Evolutionary conservation across 2,888 invertebrate species (phyloP), one percentile per base, ranked within the genome.

Genomic region (Xestia sexstrigata): DNA sequence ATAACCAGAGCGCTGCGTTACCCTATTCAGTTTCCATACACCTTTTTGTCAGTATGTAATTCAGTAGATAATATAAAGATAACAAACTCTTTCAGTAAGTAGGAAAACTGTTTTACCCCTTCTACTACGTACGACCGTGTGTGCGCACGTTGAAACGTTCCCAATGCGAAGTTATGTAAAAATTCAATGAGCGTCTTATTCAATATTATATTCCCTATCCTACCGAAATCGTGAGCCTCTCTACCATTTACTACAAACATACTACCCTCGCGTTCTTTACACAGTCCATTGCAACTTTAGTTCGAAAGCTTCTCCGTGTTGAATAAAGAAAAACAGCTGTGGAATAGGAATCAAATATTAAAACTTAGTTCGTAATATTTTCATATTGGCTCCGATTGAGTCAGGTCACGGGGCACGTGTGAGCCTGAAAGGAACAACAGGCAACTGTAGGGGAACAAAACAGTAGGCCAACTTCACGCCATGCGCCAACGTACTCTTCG

Each of bases 361-460:
- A 69, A 52, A 45, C 62, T 70, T 62, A 8, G 42, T 49, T 49
- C n/a, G 13, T 58, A 4, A 52, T 70, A 67, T 75, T 71, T 82
- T 70, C 63, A 73, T 73, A 68, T 62, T 65, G 13, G 35, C 9
- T 62, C 35, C 60, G 66, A 77, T 81, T 75, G 73, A 79, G 70
- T 78, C 78, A 77, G 85, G 73, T 75, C 74, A 55, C 70, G 58
- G 49, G 74, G 52, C 71, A 55, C 74, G 67, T 65, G 63, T 71
- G 70, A 70, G 42, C 62, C 35, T 65, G 49, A 39, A 65, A 68
- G 65, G 73, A 70, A 68, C 58, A 47, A 55, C 49, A 20, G 15
- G 62, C 26, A 17, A 52, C 69, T 20, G 39, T 62, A 52, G 20
- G 0, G 11, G 8, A 17, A 9, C 30, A 20, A 39, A 17, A 26